These are phyloP conservation scores for Danaus plexippus DNA, from an alignment of 1,140 invertebrate species.

Conservation along the genomic window DNA sequence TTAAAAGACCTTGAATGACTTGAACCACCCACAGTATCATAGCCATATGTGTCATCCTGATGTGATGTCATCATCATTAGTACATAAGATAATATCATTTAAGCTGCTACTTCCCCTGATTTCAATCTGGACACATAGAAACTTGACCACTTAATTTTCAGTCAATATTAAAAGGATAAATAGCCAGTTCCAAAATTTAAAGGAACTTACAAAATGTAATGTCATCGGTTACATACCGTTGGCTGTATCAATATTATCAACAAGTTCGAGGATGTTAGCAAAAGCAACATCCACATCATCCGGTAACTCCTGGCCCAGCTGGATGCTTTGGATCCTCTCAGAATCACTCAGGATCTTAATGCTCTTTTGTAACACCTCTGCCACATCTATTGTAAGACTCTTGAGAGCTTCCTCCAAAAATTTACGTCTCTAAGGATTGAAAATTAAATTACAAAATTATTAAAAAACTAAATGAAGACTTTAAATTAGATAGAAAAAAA, in stretches of 20 bases:
- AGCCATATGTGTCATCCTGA: no score
- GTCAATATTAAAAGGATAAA: no score
- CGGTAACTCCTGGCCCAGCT: constrained; percentile 68
- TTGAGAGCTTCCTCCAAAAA: constrained; percentile 80
- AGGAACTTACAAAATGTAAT: no score
- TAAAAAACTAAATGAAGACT: background rate
- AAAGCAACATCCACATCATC: constrained; percentile 73
- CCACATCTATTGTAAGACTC: constrained; percentile 77
- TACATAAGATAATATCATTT: no score
- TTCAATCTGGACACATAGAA: no score
- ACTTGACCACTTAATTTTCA: no score
- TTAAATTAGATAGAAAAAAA: background rate
- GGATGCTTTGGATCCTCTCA: constrained; percentile 65
- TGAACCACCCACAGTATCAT: no score
- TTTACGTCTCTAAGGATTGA: constrained; percentile 71
- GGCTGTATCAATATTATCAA: constrained; percentile 81
- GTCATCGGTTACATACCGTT: constrained; percentile 71
- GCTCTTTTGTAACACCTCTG: constrained; percentile 75
- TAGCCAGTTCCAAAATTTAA: no score
- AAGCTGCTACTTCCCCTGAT: no score
- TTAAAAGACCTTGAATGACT: no score
- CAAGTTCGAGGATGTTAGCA: constrained; percentile 75
- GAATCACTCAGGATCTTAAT: constrained; percentile 73
- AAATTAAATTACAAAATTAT: constrained; percentile 27
- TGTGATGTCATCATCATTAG: no score